These are phyloP conservation scores for Lysiphlebus fabarum DNA, from an alignment of 1,140 invertebrate genomes.

Conservation along the genomic window DNA sequence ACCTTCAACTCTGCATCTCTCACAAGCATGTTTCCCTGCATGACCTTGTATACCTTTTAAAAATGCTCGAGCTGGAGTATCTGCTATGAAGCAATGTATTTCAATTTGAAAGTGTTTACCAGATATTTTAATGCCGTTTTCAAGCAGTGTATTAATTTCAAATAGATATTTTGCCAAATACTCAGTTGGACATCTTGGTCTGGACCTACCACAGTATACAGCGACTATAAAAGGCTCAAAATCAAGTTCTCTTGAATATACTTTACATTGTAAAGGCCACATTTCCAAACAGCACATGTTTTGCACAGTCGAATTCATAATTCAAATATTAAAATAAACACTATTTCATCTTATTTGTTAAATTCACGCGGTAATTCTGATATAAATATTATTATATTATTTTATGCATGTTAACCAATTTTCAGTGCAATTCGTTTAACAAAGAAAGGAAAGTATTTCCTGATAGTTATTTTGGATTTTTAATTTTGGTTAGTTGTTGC, in stretches of 20 bases:
- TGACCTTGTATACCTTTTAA: slow-evolving; percentile 17
- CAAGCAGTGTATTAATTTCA: slow-evolving; percentile 22
- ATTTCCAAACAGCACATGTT: slow-evolving; percentile 4
- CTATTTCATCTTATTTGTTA: too few relatives aligned
- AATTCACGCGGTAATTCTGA: too few relatives aligned
- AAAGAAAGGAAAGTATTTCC: too few relatives aligned
- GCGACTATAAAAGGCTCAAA: slow-evolving; percentile 19
- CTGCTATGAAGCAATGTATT: slow-evolving; percentile 17
- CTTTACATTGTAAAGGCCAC: slow-evolving; percentile 21
- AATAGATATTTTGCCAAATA: slow-evolving; percentile 21
- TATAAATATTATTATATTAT: too few relatives aligned
- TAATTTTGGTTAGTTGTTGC: too few relatives aligned
- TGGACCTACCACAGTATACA: slow-evolving; percentile 15
- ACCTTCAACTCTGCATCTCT: slow-evolving; percentile 18
- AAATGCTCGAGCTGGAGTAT: slow-evolving; percentile 18
- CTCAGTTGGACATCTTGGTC: slow-evolving; percentile 12
- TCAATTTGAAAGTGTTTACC: slow-evolving; percentile 9
- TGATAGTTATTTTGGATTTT: too few relatives aligned
- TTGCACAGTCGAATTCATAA: too few relatives aligned
- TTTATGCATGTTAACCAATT: too few relatives aligned
- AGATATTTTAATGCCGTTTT: slow-evolving; percentile 14
- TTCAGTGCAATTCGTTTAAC: too few relatives aligned
- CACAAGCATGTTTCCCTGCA: slow-evolving; percentile 16
- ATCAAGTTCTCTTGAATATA: slow-evolving; percentile 5
- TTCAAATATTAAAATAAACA: too few relatives aligned